A percentile compares a stretch with the other conserved stretches of the same genome.
Evolutionary conservation across 2,113 vertebrate species (phyloP).

Genomic region (Dipodomys merriami): DNA sequence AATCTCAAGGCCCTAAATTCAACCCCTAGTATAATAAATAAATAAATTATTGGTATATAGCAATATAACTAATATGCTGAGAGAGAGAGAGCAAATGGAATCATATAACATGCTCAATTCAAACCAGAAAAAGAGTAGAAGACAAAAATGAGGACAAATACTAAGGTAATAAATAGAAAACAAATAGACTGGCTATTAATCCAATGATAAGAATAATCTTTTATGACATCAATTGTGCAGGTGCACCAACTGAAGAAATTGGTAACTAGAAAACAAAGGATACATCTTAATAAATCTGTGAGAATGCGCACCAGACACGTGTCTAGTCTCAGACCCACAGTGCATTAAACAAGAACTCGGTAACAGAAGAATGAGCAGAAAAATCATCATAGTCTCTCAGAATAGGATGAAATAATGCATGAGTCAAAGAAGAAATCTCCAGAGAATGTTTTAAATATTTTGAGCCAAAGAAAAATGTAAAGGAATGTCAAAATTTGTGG

Average conservation of each 20-base stretch:
- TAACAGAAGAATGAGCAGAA: neutral
- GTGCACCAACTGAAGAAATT: no score
- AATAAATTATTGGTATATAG: neutral
- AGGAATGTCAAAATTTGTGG: neutral
- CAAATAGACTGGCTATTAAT: neutral
- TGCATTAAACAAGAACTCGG: neutral
- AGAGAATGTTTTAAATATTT: neutral
- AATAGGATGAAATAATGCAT: neutral
- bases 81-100: neutral
- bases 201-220: neutral
- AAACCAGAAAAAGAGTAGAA: neutral
- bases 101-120: no score
- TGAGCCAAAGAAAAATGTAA: neutral
- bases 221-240: no score
- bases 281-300: neutral
- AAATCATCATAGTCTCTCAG: neutral
- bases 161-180: neutral
- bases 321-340: neutral
- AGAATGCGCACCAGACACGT: neutral
- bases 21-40: no score
- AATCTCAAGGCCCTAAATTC: neutral
- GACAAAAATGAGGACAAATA: neutral
- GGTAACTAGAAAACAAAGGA: neutral
- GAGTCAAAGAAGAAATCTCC: neutral
- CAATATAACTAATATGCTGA: neutral